These are phyloP conservation scores for Eilema depressum DNA, from an alignment of 2,888 invertebrate species.

Conservation along the genomic window DNA sequence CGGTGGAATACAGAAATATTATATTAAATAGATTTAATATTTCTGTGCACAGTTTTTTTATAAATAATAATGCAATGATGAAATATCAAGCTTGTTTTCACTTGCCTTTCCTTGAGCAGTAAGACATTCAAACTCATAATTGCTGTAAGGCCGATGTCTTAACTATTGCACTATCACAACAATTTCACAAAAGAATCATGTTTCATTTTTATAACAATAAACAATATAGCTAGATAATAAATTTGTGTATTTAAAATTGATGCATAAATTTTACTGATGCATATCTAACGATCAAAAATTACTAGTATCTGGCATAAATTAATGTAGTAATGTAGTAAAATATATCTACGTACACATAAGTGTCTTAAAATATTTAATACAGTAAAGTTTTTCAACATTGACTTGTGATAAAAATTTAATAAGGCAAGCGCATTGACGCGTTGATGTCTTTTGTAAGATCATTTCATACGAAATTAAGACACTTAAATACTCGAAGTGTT, in stretches of 20 bases:
- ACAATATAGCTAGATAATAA: neutral
- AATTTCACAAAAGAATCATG: neutral
- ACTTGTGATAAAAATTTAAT: neutral
- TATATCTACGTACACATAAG: neutral
- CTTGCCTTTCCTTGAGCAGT: neutral
- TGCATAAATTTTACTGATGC: neutral
- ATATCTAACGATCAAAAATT: no score
- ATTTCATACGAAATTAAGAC: slow-evolving; percentile 32
- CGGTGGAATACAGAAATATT: neutral
- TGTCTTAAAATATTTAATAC: neutral
- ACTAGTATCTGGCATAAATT: neutral
- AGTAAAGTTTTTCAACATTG: neutral
- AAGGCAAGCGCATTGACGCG: slow-evolving; percentile 44
- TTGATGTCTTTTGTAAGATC: slow-evolving; percentile 66
- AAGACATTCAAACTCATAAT: neutral
- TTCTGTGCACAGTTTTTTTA: neutral
- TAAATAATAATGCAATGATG: neutral
- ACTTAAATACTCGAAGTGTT: slow-evolving; percentile 26
- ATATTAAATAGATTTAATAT: neutral
- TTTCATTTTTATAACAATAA: slow-evolving; percentile 3
- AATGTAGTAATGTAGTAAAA: neutral
- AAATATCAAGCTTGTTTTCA: neutral
- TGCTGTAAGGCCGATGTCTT: neutral
- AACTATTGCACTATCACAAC: neutral
- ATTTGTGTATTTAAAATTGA: neutral